Evolutionary conservation across 2,113 vertebrate genomes (phyloP).

Genomic region (Hypomesus transpacificus): DNA sequence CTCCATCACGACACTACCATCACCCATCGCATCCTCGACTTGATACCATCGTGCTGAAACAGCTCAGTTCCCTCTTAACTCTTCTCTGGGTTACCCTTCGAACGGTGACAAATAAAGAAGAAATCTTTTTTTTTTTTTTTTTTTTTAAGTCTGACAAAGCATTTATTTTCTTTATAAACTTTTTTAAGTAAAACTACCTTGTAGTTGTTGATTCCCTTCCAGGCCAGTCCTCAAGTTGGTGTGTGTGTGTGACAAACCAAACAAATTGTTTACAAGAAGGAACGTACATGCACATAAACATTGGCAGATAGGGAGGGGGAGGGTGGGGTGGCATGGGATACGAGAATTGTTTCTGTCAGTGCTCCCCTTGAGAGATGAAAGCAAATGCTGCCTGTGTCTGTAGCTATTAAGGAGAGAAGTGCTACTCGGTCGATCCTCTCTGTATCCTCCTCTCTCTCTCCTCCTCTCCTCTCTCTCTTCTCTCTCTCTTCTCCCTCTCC

Average conservation of each 20-base stretch:
- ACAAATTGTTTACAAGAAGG: conserved; percentile 26
- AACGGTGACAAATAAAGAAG: not conserved
- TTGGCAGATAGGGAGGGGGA: conserved; percentile 6
- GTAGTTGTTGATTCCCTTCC: not conserved
- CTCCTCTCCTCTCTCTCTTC: too few species aligned
- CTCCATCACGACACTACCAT: too few species aligned
- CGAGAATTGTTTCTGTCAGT: conserved; percentile 71
- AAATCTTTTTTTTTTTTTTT: too few species aligned
- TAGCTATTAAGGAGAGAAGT: conserved; percentile 62
- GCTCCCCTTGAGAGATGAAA: conserved; percentile 70
- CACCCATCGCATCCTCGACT: too few species aligned
- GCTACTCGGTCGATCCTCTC: conserved; percentile 19
- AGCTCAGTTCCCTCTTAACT: not conserved
- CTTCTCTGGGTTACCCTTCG: not conserved
- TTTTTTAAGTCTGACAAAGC: conserved; percentile 5
- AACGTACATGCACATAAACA: conserved; percentile 28
- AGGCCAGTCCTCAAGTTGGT: conserved; percentile 3
- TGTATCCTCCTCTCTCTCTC: not conserved
- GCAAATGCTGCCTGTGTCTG: conserved; percentile 70
- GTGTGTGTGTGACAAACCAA: conserved; percentile 23
- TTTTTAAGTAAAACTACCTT: not conserved
- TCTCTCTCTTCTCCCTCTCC: too few species aligned
- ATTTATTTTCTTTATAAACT: conserved; percentile 14
- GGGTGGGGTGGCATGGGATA: conserved; percentile 37
- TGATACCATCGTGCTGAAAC: not conserved